These are phyloP conservation scores for Pangasianodon hypophthalmus DNA, from an alignment of 2,113 vertebrate genomes.

Conservation along the genomic window DNA sequence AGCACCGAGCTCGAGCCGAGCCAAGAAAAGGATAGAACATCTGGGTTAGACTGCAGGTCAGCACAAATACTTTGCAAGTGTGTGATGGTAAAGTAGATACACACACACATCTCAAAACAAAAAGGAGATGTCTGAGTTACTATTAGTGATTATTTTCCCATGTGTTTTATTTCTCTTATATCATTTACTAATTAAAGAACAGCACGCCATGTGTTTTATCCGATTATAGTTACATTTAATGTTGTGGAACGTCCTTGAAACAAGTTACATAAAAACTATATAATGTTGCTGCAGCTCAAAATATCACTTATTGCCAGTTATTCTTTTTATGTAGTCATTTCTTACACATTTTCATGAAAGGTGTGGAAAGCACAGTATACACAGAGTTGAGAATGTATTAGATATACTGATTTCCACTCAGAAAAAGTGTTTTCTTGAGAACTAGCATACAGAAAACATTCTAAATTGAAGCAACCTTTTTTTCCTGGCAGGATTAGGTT, in stretches of 20 bases:
- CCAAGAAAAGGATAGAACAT: slow-evolving; percentile 10
- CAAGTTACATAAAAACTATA: too few species aligned
- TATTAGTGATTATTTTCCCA: background rate
- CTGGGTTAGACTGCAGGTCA: slow-evolving; percentile 18
- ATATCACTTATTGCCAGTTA: too few species aligned
- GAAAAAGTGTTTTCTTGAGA: too few species aligned
- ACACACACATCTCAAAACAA: background rate
- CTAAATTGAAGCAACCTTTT: too few species aligned
- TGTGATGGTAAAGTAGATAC: background rate
- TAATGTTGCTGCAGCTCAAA: background rate
- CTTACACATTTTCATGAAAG: background rate
- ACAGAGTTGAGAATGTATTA: background rate
- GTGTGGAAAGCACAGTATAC: background rate
- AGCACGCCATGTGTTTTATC: background rate
- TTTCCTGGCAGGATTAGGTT: too few species aligned
- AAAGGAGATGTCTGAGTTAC: background rate
- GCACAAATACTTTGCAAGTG: background rate
- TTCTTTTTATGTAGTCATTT: background rate
- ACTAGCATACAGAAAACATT: background rate
- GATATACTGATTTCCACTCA: background rate
- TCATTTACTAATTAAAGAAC: background rate
- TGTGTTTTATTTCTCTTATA: background rate
- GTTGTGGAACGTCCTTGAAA: background rate
- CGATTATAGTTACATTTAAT: background rate
- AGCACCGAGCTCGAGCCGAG: background rate